These are phyloP conservation scores for Uropsilus gracilis DNA, from an alignment of 2,113 vertebrate genomes.

Conservation along the genomic window DNA sequence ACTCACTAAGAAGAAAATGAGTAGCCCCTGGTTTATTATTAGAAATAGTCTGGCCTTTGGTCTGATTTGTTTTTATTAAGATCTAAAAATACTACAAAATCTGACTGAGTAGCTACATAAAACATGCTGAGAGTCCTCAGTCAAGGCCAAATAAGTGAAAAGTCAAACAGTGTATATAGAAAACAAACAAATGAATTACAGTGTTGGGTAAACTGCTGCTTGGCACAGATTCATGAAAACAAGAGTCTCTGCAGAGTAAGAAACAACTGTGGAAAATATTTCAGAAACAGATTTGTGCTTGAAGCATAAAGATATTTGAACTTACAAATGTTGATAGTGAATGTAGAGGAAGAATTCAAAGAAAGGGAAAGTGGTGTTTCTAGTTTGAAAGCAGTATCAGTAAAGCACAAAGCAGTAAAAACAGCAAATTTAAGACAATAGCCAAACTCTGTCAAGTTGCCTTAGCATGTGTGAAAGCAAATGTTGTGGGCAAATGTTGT, in stretches of 20 bases:
- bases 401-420: not conserved
- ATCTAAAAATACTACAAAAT: conserved; percentile 53
- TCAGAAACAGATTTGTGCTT: conserved; percentile 21
- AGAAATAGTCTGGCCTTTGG: conserved; percentile 54
- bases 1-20: conserved; percentile 54
- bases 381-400: not conserved
- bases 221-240: conserved; percentile 55
- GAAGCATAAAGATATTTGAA: not conserved
- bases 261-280: conserved; percentile 50
- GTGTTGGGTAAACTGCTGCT: conserved; percentile 69
- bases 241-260: conserved; percentile 48
- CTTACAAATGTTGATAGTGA: not conserved
- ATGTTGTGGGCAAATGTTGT: not conserved
- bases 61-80: conserved; percentile 39
- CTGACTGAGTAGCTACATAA: conserved; percentile 13
- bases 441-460: not conserved
- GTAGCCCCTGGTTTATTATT: conserved; percentile 64
- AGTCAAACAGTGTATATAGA: conserved; percentile 55
- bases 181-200: conserved; percentile 74
- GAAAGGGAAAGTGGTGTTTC: not conserved
- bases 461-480: not conserved
- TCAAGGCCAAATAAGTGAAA: conserved; percentile 67
- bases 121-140: conserved; percentile 42
- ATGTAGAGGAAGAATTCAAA: not conserved
- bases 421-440: not conserved